Conservation (phyloP, 2,888 invertebrate species). For the Nephrotoma flavescens region DNA sequence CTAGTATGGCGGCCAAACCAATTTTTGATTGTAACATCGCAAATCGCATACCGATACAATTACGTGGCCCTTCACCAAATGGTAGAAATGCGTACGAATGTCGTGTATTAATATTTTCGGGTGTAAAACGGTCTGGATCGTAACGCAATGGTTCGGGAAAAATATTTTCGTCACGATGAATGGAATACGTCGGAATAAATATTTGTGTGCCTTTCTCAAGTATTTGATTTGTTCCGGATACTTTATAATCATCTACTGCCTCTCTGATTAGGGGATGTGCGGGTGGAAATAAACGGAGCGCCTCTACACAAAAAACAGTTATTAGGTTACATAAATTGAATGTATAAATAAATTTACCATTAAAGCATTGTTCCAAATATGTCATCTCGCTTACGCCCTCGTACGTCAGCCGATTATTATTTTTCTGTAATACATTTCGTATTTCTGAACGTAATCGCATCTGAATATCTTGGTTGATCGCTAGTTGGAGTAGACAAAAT, state of each 20-base stretch:
- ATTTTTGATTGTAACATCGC: constrained; percentile 4
- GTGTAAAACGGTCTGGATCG: constrained; percentile 39
- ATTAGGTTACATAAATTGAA: neutral
- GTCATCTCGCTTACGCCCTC: constrained; percentile 28
- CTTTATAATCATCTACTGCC: neutral
- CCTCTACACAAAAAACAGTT: constrained; percentile 1
- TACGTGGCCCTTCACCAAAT: constrained; percentile 13
- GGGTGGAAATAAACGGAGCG: constrained; percentile 3
- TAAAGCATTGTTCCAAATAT: constrained; percentile 28
- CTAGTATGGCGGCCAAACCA: constrained; percentile 6
- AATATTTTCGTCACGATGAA: constrained; percentile 42
- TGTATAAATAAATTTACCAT: constrained; percentile 18
- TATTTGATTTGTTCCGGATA: constrained; percentile 23
- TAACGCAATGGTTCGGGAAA: constrained; percentile 43
- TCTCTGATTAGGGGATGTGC: neutral
- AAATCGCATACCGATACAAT: constrained; percentile 16
- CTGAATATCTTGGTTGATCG: constrained; percentile 25
- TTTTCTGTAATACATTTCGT: constrained; percentile 19
- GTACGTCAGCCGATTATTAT: constrained; percentile 24
- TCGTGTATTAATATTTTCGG: constrained; percentile 34
- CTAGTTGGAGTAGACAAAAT: constrained; percentile 36
- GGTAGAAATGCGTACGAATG: constrained; percentile 18
- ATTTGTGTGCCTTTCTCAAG: constrained; percentile 38
- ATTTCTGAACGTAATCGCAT: constrained; percentile 27
- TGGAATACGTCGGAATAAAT: constrained; percentile 37